Evolutionary conservation across 2,888 invertebrate species (phyloP).

Genomic region (Pseudanteris insignis): DNA sequence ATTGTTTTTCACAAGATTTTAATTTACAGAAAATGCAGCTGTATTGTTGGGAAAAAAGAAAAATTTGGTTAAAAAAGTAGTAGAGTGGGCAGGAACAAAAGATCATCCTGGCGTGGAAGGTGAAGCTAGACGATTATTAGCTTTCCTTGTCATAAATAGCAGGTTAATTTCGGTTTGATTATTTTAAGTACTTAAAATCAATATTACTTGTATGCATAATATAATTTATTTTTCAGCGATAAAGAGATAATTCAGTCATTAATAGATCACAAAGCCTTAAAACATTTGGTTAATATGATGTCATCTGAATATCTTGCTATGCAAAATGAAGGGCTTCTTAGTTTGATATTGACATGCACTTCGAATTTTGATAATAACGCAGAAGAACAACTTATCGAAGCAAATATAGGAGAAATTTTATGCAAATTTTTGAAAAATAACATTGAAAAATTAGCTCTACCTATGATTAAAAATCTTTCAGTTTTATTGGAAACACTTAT

Average conservation of each 20-base stretch:
- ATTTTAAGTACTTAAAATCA: too few relatives aligned
- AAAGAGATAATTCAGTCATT: constrained; percentile 66
- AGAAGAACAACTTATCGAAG: constrained; percentile 63
- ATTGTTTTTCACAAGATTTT: too few relatives aligned
- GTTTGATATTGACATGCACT: constrained; percentile 73
- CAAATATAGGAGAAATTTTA: constrained; percentile 69
- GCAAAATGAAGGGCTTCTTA: constrained; percentile 84
- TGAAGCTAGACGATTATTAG: constrained; percentile 80
- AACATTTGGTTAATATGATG: constrained; percentile 83
- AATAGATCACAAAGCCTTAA: constrained; percentile 73
- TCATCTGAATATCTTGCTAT: constrained; percentile 85
- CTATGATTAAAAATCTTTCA: constrained; percentile 69
- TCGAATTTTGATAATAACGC: constrained; percentile 56
- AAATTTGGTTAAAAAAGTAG: constrained; percentile 74
- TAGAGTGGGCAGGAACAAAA: constrained; percentile 80
- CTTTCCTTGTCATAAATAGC: constrained; percentile 81
- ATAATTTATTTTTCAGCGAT: constrained; percentile 56
- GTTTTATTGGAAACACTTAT: constrained; percentile 68
- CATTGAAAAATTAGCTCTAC: constrained; percentile 67
- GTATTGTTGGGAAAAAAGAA: constrained; percentile 72
- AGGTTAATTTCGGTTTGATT: constrained; percentile 54
- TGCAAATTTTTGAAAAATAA: constrained; percentile 68
- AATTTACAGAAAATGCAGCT: constrained; percentile 76
- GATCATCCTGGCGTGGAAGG: constrained; percentile 87
- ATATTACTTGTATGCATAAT: too few relatives aligned